Conservation (phyloP, 2,113 vertebrate genomes). For the Brachirus orientalis region DNA sequence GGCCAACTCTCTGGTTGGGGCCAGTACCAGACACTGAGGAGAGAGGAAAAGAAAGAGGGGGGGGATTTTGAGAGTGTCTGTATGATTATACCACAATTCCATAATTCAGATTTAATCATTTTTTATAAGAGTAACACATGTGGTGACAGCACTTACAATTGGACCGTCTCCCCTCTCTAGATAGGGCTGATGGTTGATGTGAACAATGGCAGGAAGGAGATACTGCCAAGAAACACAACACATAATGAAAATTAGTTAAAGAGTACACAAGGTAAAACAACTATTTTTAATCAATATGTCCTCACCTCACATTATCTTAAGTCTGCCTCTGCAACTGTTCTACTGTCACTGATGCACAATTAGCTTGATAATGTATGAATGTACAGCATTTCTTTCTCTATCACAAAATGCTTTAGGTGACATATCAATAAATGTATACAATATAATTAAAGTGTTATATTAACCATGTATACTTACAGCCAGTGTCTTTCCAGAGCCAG, state of each 20-base stretch:
- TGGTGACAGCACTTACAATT: conserved; percentile 86
- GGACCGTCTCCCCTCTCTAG: conserved; percentile 97
- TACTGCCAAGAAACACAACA: conserved; percentile 84
- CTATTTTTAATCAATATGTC: background rate
- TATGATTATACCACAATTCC: background rate
- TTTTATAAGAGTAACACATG: background rate
- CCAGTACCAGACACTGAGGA: conserved; percentile 91
- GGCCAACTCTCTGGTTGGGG: conserved; percentile 96
- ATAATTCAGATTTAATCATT: background rate
- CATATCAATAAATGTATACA: background rate
- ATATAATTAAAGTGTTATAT: background rate
- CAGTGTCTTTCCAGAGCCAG: conserved; percentile 96
- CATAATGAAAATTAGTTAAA: background rate
- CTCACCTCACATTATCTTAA: background rate
- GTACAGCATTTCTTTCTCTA: background rate
- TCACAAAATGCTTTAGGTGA: background rate
- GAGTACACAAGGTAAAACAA: background rate
- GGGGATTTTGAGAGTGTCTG: background rate
- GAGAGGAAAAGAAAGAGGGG: background rate
- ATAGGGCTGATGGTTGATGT: conserved; percentile 98
- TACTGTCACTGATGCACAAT: background rate
- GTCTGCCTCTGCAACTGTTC: background rate
- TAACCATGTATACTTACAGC: conserved; percentile 81
- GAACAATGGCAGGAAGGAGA: conserved; percentile 95
- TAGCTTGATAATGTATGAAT: no score